Evolutionary conservation across 2,113 vertebrate species (phyloP).

Genomic region (Campylorhamphus procurvoides): DNA sequence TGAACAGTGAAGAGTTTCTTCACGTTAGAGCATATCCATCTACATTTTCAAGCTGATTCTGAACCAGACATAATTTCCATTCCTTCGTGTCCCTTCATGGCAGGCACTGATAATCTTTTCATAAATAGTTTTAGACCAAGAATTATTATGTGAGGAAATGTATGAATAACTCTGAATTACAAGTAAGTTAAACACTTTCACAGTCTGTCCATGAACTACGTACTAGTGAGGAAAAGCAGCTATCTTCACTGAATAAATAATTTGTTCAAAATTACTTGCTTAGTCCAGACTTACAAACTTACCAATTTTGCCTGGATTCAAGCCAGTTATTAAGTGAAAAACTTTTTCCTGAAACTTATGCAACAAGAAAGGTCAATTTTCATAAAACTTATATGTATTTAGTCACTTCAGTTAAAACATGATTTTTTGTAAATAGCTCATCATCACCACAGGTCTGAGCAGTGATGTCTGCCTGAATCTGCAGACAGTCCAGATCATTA

Average conservation of each 20-base stretch:
- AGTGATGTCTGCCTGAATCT: constrained; percentile 9
- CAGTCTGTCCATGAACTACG: neutral
- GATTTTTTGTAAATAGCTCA: neutral
- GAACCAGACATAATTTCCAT: constrained; percentile 46
- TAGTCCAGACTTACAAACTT: neutral
- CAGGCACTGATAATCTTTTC: constrained; percentile 53
- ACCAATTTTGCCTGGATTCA: constrained; percentile 40
- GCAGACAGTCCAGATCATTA: constrained; percentile 11
- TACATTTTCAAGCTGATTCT: constrained; percentile 43
- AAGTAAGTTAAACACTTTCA: constrained; percentile 46
- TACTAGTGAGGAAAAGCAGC: constrained; percentile 44
- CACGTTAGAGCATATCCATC: neutral
- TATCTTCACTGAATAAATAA: constrained; percentile 61
- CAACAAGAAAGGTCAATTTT: constrained; percentile 1
- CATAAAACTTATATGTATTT: neutral
- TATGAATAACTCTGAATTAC: constrained; percentile 59
- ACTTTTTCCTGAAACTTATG: neutral
- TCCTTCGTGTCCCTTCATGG: constrained; percentile 42
- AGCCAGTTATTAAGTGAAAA: constrained; percentile 22
- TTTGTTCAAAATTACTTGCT: constrained; percentile 42
- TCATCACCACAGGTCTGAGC: neutral
- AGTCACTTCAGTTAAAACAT: neutral
- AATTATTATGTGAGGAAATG: constrained; percentile 61
- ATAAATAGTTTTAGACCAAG: constrained; percentile 56
- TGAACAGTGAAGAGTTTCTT: constrained; percentile 45